Conservation (phyloP, 2,113 vertebrate genomes). For the Nicator chloris region DNA sequence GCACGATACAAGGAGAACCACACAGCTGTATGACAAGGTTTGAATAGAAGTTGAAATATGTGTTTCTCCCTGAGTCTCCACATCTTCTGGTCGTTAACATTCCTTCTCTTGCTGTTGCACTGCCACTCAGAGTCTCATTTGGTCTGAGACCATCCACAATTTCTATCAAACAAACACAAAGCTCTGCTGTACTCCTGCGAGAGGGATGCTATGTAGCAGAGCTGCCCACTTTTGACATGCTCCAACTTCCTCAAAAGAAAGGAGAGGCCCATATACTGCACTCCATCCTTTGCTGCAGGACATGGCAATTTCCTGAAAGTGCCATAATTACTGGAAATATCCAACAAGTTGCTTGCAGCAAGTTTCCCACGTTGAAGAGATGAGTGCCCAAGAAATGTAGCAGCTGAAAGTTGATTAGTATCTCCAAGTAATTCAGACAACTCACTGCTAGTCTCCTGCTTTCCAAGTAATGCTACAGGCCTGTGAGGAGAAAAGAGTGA, state of each 20-base stretch:
- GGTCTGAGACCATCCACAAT: not conserved
- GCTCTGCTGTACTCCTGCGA: not conserved
- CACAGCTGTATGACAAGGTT: not conserved
- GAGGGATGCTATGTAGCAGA: not conserved
- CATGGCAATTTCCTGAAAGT: not conserved
- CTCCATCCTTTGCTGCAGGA: not conserved
- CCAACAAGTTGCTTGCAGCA: not conserved
- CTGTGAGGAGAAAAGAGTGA: not conserved
- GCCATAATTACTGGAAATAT: not conserved
- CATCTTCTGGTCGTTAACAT: not conserved
- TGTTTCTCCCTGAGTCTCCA: not conserved
- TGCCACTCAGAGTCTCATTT: not conserved
- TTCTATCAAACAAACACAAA: not conserved
- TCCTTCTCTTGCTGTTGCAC: not conserved
- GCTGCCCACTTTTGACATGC: not conserved
- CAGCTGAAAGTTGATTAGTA: not conserved
- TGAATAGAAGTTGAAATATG: not conserved
- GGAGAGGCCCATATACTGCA: not conserved
- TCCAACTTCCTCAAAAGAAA: not conserved
- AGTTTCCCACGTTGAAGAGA: not conserved
- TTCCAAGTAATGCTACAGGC: not conserved
- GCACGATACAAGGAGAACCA: not conserved
- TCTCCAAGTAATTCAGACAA: not conserved
- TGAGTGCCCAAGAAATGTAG: not conserved
- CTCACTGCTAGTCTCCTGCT: not conserved